Percentiles rank a stretch among this genome's conserved stretches.
phyloP scores from a whole-genome alignment of 2,113 vertebrate species.

The Lethenteron camtschaticum region DNA sequence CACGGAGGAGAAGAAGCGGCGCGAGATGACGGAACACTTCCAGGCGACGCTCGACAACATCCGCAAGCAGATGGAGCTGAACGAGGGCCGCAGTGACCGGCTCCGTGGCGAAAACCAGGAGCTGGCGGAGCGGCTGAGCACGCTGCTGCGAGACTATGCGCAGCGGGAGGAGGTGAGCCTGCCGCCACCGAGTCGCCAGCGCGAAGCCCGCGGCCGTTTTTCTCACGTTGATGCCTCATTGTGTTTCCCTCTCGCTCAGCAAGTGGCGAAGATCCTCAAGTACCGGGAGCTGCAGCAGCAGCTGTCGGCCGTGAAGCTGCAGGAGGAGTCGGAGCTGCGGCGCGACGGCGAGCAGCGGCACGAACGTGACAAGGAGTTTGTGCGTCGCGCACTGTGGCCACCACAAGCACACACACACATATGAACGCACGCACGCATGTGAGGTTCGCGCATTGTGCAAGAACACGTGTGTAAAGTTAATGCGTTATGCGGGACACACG shows the following conservation, averaged over 20 bases:
- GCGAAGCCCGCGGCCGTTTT: background rate
- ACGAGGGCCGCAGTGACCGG: background rate
- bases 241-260: background rate
- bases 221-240: background rate
- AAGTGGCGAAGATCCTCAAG: slow-evolving; percentile 2
- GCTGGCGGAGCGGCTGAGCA: background rate
- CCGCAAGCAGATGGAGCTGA: background rate
- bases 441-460: too few relatives aligned
- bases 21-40: background rate
- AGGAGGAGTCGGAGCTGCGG: slow-evolving; percentile 3
- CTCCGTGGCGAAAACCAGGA: background rate
- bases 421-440: too few relatives aligned
- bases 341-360: background rate
- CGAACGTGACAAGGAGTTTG: slow-evolving; percentile 3
- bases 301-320: slow-evolving; percentile 3
- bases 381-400: background rate
- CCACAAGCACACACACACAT: too few relatives aligned
- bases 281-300: slow-evolving; percentile 5
- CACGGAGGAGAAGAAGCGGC: slow-evolving; percentile 5
- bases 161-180: slow-evolving; percentile 1
- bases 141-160: background rate
- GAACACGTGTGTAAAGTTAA: too few relatives aligned
- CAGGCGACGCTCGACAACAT: background rate
- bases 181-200: background rate
- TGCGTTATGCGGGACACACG: too few relatives aligned